Percentiles rank a stretch among this genome's conserved stretches.
Evolutionary conservation across 2,797 vertebrate species (phyloP).

Genomic region (Danio tinwini): DNA sequence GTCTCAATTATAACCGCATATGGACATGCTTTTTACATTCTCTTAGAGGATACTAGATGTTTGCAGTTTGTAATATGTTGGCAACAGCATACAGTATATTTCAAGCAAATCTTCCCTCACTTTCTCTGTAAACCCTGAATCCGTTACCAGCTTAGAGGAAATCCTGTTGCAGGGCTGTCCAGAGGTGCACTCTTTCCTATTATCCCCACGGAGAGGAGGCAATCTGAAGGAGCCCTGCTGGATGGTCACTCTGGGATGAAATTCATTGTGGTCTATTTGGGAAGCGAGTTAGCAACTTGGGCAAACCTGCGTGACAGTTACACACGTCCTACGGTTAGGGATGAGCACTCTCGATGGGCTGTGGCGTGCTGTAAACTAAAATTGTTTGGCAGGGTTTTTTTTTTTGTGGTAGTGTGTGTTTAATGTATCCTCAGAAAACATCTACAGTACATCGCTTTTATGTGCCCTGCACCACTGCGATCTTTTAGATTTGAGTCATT

Average conservation of each 20-base stretch:
- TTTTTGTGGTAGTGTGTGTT: slow-evolving; percentile 16
- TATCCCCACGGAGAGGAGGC: slow-evolving; percentile 31
- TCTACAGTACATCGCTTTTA: not conserved
- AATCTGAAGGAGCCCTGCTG: not conserved
- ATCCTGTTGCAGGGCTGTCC: slow-evolving; percentile 24
- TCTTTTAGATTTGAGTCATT: not conserved
- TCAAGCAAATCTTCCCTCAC: slow-evolving; percentile 1
- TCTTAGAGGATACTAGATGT: not conserved
- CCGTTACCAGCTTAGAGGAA: slow-evolving; percentile 8
- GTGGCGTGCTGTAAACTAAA: slow-evolving; percentile 30
- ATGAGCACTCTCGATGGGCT: slow-evolving; percentile 30
- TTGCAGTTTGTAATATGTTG: not conserved
- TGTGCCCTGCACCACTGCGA: slow-evolving; percentile 1
- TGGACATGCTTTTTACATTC: not conserved
- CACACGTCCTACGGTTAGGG: slow-evolving; percentile 13
- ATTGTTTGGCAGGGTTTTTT: slow-evolving; percentile 20
- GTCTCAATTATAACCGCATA: too few relatives aligned
- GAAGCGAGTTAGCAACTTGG: slow-evolving; percentile 23
- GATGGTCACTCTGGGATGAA: slow-evolving; percentile 14
- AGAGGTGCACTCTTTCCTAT: slow-evolving; percentile 25
- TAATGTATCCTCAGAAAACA: slow-evolving; percentile 4
- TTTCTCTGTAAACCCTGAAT: slow-evolving; percentile 2
- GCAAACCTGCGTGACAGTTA: slow-evolving; percentile 22
- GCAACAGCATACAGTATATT: not conserved
- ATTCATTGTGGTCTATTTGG: slow-evolving; percentile 22